Conservation (phyloP, 2,888 invertebrate genomes). For the Flabesymbios commensalis region DNA sequence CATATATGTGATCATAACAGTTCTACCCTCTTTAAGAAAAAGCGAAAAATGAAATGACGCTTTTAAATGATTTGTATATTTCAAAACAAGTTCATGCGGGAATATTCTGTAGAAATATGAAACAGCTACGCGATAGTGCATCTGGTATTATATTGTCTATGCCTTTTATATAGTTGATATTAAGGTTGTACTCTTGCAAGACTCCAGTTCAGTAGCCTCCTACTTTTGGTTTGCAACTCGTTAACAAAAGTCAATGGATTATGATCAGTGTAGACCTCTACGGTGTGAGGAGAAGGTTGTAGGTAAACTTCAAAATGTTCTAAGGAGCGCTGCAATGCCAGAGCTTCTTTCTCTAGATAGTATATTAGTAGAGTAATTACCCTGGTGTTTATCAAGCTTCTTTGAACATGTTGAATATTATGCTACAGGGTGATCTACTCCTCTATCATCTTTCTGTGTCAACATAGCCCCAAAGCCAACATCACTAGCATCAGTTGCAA, state of each 20-base stretch:
- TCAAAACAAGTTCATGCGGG: no score
- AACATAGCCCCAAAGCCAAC: not conserved
- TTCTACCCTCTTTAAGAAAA: no score
- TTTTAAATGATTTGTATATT: no score
- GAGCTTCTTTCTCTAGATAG: slow-evolving; percentile 18
- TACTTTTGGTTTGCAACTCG: slow-evolving; percentile 1
- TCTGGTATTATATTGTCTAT: not conserved
- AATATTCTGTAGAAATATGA: no score
- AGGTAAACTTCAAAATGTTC: slow-evolving; percentile 19
- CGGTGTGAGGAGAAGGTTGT: not conserved
- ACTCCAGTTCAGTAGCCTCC: slow-evolving; percentile 4
- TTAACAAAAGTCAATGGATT: not conserved
- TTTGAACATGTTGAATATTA: slow-evolving; percentile 8
- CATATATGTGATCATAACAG: no score
- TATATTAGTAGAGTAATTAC: slow-evolving; percentile 19
- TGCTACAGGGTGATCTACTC: slow-evolving; percentile 2
- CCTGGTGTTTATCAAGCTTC: no score
- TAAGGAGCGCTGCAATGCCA: slow-evolving; percentile 11
- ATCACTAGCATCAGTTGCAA: slow-evolving; percentile 2
- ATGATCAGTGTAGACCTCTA: slow-evolving; percentile 3
- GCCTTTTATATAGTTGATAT: not conserved
- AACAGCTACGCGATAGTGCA: not conserved
- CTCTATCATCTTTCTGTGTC: not conserved
- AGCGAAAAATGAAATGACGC: no score
- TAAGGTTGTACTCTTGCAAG: not conserved